Base-by-base conservation (phyloP, 2,113 vertebrate genomes). In the Chlamydotis undulata region DNA sequence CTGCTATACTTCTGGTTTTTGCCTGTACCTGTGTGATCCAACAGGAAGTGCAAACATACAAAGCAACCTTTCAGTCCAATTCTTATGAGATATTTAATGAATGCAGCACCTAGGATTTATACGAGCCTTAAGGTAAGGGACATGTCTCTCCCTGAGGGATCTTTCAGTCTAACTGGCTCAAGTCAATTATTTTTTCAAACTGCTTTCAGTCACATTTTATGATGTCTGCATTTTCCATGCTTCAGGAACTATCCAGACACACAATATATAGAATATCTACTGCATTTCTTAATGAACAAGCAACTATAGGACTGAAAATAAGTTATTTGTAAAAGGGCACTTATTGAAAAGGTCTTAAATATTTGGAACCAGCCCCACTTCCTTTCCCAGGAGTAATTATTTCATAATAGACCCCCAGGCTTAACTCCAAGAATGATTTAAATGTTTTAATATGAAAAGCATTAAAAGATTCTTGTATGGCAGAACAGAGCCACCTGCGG, bases 391-490 rank as follows among this genome's bases (percentile, higher is more conserved):
- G 49, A 90, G 68, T 45, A 91, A 82, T n/a, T 84, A 50, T 78
- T 94, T 95, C 76, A 88, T 67, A 94, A 79, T 56, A 31, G 35
- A 89, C 7, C 3, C 49, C 19, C 92, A 60, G 12, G 41, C 73
- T 70, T 68, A 95, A 90, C 68, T 94, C 22, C 28, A 91, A 86
- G 16, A 59, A 41, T 47, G 18, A 89, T 43, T 90, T 19, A 75
- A 92, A 56, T 61, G 3, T 95, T 97, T 96, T 94, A 94, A 86
- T 92, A 89, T 35, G 29, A 50, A 93, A 79, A 81, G 12, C 17
- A 79, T 87, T 59, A 83, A 89, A 94, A 49, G 14, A 81, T 92
- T 96, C 19, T 78, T 82, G 47, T 94, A 59, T 1, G 0, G 25
- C 24, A 91, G 23, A 86, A 57, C 18, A 68, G 28, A 43, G 8